Evolutionary conservation across 1,140 invertebrate species (phyloP), one percentile per base, ranked within the genome.

Genomic region (Calosoma granatense): DNA sequence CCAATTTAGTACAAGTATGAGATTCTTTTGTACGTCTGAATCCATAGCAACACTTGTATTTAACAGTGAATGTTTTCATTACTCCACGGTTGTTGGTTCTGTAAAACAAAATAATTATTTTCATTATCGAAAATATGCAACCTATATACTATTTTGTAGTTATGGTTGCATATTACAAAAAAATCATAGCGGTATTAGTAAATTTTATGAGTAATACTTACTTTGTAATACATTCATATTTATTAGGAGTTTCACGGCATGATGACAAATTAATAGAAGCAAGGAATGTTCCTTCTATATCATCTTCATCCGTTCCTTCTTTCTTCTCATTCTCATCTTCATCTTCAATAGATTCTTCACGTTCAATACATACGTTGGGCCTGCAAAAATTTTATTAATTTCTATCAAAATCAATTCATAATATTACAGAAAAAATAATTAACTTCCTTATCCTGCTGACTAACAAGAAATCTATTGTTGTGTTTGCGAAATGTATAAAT

Each of bases 1-100:
- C 72, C 20, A 77, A 70, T 66, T 78, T 73, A 60, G 67, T 61
- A 66, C 78, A 76, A 59, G 71, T 69, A 63, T 70, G 62, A 14
- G 70, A 67, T 21, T 70, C 72, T 4, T 68, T 64, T 53, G 72
- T 65, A 56, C 78, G 71, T 55, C 72, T 67, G 67, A 73, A 81
- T 17, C 81, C 81, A 59, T 80, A 74, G 61, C 81, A 83, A 61
- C 81, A 83, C 64, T 80, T 78, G 55, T 81, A 79, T 47, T 74
- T 78, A 54, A 80, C 67, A 12, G 72, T 74, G 58, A 78, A 65
- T 17, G 78, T 81, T 66, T 80, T 80, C 60, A 76, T 72, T 20
- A 78, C 73, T 51, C 78, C 78, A 63, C 78, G 76, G 60, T 76
- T 74, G 59, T 76, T 78, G 20, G 77, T 69, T 61, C 79, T 81